phyloP scores from a whole-genome alignment of 2,888 invertebrate species.

The Caenorhabditis panamensis region DNA sequence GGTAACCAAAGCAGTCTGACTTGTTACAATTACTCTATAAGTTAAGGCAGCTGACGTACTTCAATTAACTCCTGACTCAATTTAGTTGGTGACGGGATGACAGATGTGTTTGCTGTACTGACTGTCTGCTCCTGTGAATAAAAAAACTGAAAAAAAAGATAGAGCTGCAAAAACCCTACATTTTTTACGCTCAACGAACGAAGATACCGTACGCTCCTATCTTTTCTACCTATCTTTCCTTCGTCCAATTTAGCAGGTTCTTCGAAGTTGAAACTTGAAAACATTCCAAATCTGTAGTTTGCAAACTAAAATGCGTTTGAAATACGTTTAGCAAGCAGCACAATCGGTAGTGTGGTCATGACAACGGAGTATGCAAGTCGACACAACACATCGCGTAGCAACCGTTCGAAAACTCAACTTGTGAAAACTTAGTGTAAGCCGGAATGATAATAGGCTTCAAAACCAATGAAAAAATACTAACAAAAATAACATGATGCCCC shows the following conservation, averaged over 20 bases:
- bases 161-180: too few species aligned
- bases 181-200: slow-evolving; percentile 20
- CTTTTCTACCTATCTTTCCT: neutral
- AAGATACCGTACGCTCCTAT: slow-evolving; percentile 30
- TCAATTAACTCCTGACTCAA: too few species aligned
- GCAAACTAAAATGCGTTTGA: neutral
- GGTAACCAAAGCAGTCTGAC: too few species aligned
- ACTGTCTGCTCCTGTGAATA: neutral
- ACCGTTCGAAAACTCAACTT: neutral
- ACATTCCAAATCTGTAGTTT: slow-evolving; percentile 9
- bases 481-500: too few species aligned
- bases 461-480: too few species aligned
- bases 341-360: slow-evolving; percentile 19
- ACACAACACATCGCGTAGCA: neutral
- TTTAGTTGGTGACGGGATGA: too few species aligned
- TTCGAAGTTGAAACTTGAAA: slow-evolving; percentile 36
- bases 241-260: neutral
- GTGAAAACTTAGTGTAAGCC: too few species aligned
- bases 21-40: too few species aligned
- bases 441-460: too few species aligned
- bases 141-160: neutral
- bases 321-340: slow-evolving; percentile 16
- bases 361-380: slow-evolving; percentile 4
- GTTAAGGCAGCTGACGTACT: too few species aligned
- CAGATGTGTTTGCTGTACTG: slow-evolving; percentile 3